Conservation (phyloP, 2,888 invertebrate species). For the Tenthredo distinguenda region DNA sequence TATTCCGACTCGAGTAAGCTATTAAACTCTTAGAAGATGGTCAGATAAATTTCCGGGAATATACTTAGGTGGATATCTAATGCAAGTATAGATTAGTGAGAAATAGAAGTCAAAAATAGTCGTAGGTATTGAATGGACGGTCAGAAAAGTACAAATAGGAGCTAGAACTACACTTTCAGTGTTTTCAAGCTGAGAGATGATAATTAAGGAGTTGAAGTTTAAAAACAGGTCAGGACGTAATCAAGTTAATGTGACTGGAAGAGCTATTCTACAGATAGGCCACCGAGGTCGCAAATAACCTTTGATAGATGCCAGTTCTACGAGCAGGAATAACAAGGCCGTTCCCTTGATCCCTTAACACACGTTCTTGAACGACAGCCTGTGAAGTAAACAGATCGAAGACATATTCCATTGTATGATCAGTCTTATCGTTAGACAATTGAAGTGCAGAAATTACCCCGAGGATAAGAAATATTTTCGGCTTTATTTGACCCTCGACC, state of each 20-base stretch:
- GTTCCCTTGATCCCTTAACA: slow-evolving; percentile 26
- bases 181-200: neutral
- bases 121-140: neutral
- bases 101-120: neutral
- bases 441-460: neutral
- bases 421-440: neutral
- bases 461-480: neutral
- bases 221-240: neutral
- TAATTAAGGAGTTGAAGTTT: neutral
- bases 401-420: neutral
- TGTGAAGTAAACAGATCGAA: neutral
- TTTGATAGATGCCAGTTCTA: slow-evolving; percentile 6
- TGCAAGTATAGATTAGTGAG: neutral
- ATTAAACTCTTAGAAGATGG: neutral
- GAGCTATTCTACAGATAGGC: neutral
- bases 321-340: neutral
- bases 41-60: neutral
- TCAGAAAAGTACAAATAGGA: neutral
- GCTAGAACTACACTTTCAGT: neutral
- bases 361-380: neutral
- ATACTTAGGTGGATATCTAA: neutral
- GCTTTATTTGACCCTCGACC: neutral
- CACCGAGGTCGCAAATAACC: neutral
- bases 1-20: neutral
- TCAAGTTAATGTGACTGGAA: neutral